Evolutionary conservation across 2,113 vertebrate genomes (phyloP), one percentile per base, ranked within the genome.

Genomic region (Sylvia atricapilla): DNA sequence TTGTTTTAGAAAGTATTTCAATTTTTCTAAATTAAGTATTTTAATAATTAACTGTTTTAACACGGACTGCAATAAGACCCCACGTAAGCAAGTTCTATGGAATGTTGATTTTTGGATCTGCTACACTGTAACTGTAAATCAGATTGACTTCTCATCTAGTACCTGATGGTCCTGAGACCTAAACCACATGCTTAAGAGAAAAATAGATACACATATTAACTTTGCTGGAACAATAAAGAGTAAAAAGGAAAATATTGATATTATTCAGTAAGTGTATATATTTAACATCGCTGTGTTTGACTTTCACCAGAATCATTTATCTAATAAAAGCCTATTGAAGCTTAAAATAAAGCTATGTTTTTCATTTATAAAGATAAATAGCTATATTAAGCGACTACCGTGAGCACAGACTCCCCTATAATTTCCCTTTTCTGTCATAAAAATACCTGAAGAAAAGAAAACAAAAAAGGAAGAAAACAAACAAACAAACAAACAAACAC

Each of bases 261-360:
- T 47, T 88, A 77, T 50, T 89, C 82, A 67, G 23, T 55, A 93
- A 67, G 53, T 74, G 25, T 79, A 79, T 64, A 67, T 56, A 91
- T 84, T 79, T 68, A 94, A 82, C 53, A 76, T 20, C 46, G 44
- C 31, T 76, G 15, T 53, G 37, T 94, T 85, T 91, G 25, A 75
- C 41, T 87, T 94, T 80, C 53, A 87, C 43, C 66, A 84, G 70
- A 96, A 94, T 86, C 35, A 89, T 87, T 82, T 93, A 97, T 92
- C 66, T 95, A 93, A n/a, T 67, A 81, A 93, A 91, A 91, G 75
- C 69, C 93, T 94, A 86, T 17, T 84, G 69, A 94, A 33, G 74
- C 84, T 94, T 85, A 93, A 94, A 92, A 95, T 90, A 95, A 87
- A 97, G 83, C 84, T 92, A 80, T 69, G 89, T 43, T 90, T 96